phyloP scores from a whole-genome alignment of 2,888 invertebrate species.

The Xylophagus ater region DNA sequence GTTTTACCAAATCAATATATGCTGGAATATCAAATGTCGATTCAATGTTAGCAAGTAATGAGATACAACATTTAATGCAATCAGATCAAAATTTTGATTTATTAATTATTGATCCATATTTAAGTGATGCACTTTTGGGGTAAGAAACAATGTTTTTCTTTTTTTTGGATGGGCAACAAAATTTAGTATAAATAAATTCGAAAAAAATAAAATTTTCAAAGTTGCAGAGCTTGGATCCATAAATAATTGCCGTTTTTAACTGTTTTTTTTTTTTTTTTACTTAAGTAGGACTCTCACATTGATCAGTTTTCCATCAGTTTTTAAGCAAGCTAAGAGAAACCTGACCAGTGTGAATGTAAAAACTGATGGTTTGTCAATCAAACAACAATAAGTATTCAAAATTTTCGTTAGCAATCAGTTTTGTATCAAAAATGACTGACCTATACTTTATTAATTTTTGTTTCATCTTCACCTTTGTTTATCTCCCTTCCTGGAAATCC shows the following conservation, averaged over 20 bases:
- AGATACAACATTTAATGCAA: slow-evolving; percentile 27
- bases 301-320: too few relatives aligned
- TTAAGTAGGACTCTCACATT: too few relatives aligned
- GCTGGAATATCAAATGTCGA: slow-evolving; percentile 35
- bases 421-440: too few relatives aligned
- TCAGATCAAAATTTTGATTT: slow-evolving; percentile 32
- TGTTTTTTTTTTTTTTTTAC: background rate
- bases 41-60: slow-evolving; percentile 27
- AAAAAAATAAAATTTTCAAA: background rate
- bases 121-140: slow-evolving; percentile 41
- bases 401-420: too few relatives aligned
- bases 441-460: too few relatives aligned
- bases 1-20: slow-evolving; percentile 33
- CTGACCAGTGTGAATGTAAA: too few relatives aligned
- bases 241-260: background rate
- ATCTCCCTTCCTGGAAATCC: too few relatives aligned
- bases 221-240: background rate
- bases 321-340: too few relatives aligned
- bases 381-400: too few relatives aligned
- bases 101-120: slow-evolving; percentile 39
- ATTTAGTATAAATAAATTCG: background rate
- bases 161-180: background rate
- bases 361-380: too few relatives aligned
- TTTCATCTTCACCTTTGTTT: too few relatives aligned
- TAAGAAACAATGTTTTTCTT: slow-evolving; percentile 16